Base-by-base conservation (phyloP, 2,113 vertebrate species). In the Xenopus borealis region DNA sequence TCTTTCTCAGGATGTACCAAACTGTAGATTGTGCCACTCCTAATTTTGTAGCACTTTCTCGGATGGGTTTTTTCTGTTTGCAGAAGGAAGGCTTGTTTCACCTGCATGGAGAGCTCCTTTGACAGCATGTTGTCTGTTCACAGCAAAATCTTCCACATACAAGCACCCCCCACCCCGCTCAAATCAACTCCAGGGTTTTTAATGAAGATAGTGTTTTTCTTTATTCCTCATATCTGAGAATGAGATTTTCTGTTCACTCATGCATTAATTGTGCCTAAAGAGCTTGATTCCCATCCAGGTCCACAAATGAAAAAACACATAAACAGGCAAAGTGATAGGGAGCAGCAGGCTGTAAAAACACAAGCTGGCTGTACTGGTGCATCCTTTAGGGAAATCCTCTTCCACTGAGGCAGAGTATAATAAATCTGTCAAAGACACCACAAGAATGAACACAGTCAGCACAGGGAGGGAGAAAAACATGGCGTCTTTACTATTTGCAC, bases 291-390 rank as follows among this genome's bases (percentile, higher is more conserved):
- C 96, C 86, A 98, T 95, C 95, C 95, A 97, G 71, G 91, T 94
- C 94, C 96, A 98, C 0, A 98, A 86, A 82, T 98, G 95, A 86
- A 98, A 98, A 85, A 99, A 98, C 17, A 98, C 93, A 27, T 98
- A 98, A 13, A 98, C 95, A 0, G 96, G 95, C 17, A 98, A 91
- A 0, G 95, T 96, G 45, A 99, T 52, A 0, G 96, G 95, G 68
- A 99, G 83, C 69, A 99, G 90, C n/a, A 99, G 92, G 8, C 95
- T 98, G 81, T 98, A 98, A 83, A 98, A 98, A 79, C 97, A 98
- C 8, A 98, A 66, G 58, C 94, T 98, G 82, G 72, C 80, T 1
- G 92, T 87, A 82, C 91, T 96, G 8, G 95, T 96, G 86, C 96
- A 98, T 79, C 94, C 95, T 44, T 92, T 90, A 0, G 96, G 96